A percentile compares a stretch with the other conserved stretches of the same genome.
phyloP scores from a whole-genome alignment of 2,797 vertebrate genomes.

The Mus spretus region DNA sequence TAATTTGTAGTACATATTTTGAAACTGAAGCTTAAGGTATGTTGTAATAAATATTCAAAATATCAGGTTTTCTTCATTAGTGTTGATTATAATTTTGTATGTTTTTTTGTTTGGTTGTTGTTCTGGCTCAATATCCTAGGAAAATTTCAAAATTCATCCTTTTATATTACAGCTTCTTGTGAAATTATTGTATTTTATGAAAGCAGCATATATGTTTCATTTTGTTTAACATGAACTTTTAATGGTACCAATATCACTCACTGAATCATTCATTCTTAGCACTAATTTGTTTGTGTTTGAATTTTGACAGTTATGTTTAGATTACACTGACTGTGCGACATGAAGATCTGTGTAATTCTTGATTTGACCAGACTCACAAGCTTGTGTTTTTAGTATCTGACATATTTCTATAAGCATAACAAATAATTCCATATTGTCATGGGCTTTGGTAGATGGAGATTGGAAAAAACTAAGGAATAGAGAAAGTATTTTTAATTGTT shows the following conservation, averaged over 20 bases:
- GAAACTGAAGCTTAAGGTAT: neutral
- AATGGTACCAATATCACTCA: neutral
- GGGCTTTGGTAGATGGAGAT: neutral
- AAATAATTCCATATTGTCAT: neutral
- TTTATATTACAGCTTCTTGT: neutral
- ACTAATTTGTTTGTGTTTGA: slow-evolving; percentile 4
- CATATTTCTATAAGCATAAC: neutral
- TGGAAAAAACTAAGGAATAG: neutral
- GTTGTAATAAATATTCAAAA: neutral
- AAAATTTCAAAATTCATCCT: slow-evolving; percentile 30
- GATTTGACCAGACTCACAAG: neutral
- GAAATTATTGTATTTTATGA: neutral
- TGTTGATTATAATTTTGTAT: neutral
- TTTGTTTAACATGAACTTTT: slow-evolving; percentile 2
- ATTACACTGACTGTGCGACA: neutral
- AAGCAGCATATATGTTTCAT: neutral
- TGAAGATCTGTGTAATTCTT: neutral
- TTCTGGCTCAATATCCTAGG: neutral
- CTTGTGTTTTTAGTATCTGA: neutral
- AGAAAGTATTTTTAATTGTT: neutral
- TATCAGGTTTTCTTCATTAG: neutral
- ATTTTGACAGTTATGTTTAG: neutral
- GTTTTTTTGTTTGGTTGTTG: neutral
- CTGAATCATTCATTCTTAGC: slow-evolving; percentile 1
- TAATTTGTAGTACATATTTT: neutral